phyloP scores from a whole-genome alignment of 1,140 invertebrate species.

The Tetramorium alpestre region DNA sequence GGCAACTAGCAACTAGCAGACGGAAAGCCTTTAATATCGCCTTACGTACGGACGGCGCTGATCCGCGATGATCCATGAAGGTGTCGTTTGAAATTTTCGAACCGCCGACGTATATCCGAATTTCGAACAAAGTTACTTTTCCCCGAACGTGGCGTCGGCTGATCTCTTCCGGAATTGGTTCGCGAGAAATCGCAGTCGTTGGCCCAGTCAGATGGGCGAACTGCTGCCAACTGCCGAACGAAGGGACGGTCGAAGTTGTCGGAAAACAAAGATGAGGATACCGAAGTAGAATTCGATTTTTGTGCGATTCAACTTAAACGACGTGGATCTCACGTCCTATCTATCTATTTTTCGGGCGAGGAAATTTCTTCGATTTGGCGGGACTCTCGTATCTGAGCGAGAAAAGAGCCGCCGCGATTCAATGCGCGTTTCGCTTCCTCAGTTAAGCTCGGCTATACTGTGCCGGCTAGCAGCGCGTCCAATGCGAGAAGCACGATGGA shows the following conservation, averaged over 20 bases:
- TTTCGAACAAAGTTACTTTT: conserved; percentile 34
- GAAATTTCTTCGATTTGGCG: conserved; percentile 37
- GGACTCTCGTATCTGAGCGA: neutral
- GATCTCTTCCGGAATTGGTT: conserved; percentile 53
- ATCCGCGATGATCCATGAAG: conserved; percentile 9
- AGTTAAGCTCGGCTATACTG: neutral
- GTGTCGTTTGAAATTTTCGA: conserved; percentile 23
- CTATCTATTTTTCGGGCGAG: conserved; percentile 6
- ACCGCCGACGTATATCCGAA: conserved; percentile 24
- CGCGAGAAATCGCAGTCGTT: conserved; percentile 25
- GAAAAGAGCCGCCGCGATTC: conserved; percentile 18
- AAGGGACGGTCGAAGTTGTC: conserved; percentile 26
- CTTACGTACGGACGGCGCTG: neutral
- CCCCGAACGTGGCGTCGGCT: conserved; percentile 6
- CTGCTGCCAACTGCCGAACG: neutral
- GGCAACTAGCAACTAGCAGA: conserved; percentile 2
- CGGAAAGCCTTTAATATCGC: conserved; percentile 26
- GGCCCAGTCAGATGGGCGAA: conserved; percentile 32
- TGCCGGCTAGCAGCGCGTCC: conserved; percentile 11
- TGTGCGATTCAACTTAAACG: conserved; percentile 47
- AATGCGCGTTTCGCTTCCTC: conserved; percentile 27
- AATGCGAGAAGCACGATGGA: neutral
- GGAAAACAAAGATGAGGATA: conserved; percentile 40
- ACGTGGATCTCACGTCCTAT: conserved; percentile 38
- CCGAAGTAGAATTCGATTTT: conserved; percentile 45